phyloP scores from a whole-genome alignment of 2,888 invertebrate genomes.

The Choristoneura rosaceana region DNA sequence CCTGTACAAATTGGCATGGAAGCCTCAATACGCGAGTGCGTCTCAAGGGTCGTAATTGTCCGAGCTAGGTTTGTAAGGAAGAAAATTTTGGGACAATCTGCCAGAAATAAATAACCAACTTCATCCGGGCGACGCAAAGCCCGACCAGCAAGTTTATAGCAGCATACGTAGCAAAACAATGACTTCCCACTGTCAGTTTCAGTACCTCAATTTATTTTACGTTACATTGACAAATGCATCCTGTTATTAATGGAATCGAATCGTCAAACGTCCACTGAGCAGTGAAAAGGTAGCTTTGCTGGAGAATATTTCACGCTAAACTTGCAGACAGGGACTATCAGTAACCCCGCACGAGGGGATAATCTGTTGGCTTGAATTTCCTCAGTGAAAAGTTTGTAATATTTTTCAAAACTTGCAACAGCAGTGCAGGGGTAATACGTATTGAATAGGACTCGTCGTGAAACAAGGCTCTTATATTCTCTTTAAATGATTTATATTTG shows the following conservation, averaged over 20 bases:
- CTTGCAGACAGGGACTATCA: not conserved
- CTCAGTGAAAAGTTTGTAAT: not conserved
- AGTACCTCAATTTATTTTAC: not conserved
- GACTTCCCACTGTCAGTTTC: not conserved
- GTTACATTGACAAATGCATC: not conserved
- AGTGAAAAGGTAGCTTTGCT: not conserved
- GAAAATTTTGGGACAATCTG: too few relatives aligned
- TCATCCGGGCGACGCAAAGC: too few relatives aligned
- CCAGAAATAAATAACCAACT: too few relatives aligned
- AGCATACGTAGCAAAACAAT: not conserved
- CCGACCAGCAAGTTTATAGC: too few relatives aligned
- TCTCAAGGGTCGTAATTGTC: too few relatives aligned
- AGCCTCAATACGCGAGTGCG: too few relatives aligned
- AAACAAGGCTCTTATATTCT: not conserved
- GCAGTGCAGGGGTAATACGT: not conserved
- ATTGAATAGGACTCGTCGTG: not conserved
- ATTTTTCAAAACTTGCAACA: constrained; percentile 13
- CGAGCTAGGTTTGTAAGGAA: too few relatives aligned
- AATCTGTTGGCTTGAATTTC: not conserved
- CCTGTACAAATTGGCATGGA: too few relatives aligned
- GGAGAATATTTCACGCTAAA: constrained; percentile 1
- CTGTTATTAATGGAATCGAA: not conserved
- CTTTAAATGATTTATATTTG: not conserved
- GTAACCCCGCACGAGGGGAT: constrained; percentile 11
- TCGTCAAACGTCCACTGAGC: constrained; percentile 5